These are phyloP conservation scores for Ictidomys tridecemlineatus DNA, from an alignment of 2,113 vertebrate species.

Conservation along the genomic window DNA sequence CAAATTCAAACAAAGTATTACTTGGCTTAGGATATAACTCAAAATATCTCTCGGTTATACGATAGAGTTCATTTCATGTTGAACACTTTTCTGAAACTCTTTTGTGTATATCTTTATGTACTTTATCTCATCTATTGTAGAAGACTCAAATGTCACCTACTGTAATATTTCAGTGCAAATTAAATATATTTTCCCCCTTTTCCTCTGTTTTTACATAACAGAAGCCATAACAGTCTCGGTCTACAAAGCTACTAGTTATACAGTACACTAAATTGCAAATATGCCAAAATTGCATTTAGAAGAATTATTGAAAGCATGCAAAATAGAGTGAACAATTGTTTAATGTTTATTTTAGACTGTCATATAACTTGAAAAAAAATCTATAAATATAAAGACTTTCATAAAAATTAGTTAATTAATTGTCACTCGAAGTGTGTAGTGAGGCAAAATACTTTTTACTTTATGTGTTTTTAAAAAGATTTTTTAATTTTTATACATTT, in stretches of 20 bases:
- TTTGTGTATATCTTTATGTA: neutral
- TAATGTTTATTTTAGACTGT: neutral
- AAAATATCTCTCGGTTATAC: neutral
- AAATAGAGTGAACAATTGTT: neutral
- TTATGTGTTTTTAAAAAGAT: neutral
- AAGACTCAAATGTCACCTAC: neutral
- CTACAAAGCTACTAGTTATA: neutral
- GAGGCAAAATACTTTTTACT: neutral
- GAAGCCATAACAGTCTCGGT: neutral
- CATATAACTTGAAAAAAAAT: neutral
- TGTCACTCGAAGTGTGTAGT: neutral
- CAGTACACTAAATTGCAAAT: neutral
- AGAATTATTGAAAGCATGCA: neutral
- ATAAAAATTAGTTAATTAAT: neutral
- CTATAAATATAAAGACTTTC: neutral
- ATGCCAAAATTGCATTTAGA: neutral
- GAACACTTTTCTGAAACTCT: neutral
- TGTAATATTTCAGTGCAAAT: neutral
- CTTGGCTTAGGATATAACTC: neutral
- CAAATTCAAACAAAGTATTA: conserved; percentile 48
- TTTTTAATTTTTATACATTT: conserved; percentile 14
- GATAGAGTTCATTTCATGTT: neutral
- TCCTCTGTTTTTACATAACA: neutral
- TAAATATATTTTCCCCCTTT: neutral
- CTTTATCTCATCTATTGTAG: conserved; percentile 4